Base-by-base conservation (phyloP, 2,113 vertebrate species). In the Dicerorhinus sumatrensis region DNA sequence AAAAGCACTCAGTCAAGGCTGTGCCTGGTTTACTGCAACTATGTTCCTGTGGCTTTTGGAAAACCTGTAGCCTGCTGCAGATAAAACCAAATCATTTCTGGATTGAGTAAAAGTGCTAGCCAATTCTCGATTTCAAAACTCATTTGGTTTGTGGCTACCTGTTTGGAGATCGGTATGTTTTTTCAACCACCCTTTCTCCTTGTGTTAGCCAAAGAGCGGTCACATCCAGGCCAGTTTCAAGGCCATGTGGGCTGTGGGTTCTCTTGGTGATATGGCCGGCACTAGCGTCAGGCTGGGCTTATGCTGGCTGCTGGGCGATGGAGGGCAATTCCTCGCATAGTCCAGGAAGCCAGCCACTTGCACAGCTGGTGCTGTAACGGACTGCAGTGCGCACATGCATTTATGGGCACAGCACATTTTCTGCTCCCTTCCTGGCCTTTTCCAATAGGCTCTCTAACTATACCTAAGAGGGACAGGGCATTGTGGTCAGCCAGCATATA, bases 91-190 rank as follows among this genome's bases (percentile, higher is more conserved):
- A 65, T 77, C 5, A 21, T 92, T 81, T 96, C 39, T 72, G 67
- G 76, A 88, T 39, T 70, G 85, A 86, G 31, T 84, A 42, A 58
- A 92, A 94, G 79, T 39, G 39, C 21, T 85, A 90, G 85, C n/a
- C 33, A 89, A 16, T 62, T 87, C 20, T 96, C 1, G 0, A 27
- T 65, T 91, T 80, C 39, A 62, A 65, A 77, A 81, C 20, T 46
- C 46, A 33, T 96, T 94, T 80, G 60, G 67, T 84, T 96, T 91
- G 54, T 25, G 72, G 73, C 21, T 82, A 92, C 56, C 29, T 72
- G 33, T 90, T 94, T 89, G 83, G 39, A 81, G 48, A 54, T 82
- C 67, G 48, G 72, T 87, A 11, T 96, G 58, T 56, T 60, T 91
- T 82, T 82, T 73, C 46, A 48, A 31, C 82, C 27, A 72, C 6